A percentile compares a stretch with the other conserved stretches of the same genome.
phyloP scores from a whole-genome alignment of 2,797 vertebrate species.

The Lithobates sylvaticus region DNA sequence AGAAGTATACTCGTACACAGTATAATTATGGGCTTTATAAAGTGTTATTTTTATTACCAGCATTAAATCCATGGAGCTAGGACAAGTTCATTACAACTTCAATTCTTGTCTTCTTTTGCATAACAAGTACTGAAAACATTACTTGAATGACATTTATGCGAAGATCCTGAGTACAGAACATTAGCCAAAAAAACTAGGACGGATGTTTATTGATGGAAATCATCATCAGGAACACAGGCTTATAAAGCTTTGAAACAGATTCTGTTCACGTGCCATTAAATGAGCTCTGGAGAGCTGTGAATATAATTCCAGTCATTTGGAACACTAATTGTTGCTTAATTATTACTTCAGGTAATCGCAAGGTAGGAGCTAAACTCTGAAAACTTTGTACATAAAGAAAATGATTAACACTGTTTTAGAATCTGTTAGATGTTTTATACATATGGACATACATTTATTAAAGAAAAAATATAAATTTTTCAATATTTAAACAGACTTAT shows the following conservation, averaged over 20 bases:
- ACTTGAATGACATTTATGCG: not conserved
- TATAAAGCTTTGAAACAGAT: conserved; percentile 30
- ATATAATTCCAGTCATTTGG: conserved; percentile 32
- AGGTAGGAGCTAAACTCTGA: conserved; percentile 33
- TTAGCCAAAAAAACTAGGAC: conserved; percentile 7
- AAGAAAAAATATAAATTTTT: not conserved
- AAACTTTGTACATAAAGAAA: conserved; percentile 14
- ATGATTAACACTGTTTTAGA: not conserved
- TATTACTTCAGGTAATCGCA: conserved; percentile 47
- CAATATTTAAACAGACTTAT: not conserved
- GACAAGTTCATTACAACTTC: not conserved
- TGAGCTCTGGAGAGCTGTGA: conserved; percentile 38
- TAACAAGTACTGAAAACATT: conserved; percentile 7
- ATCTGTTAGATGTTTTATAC: not conserved
- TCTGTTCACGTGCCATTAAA: conserved; percentile 26
- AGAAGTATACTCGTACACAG: not conserved
- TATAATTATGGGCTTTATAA: not conserved
- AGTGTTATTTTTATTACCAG: not conserved
- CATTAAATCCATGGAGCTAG: not conserved
- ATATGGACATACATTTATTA: not conserved
- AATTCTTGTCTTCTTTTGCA: not conserved
- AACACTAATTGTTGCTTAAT: conserved; percentile 47
- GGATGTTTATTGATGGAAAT: conserved; percentile 14
- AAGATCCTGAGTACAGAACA: not conserved
- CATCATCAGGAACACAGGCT: not conserved